Conservation (phyloP, 1,140 invertebrate genomes). For the Sitophilus oryzae region DNA sequence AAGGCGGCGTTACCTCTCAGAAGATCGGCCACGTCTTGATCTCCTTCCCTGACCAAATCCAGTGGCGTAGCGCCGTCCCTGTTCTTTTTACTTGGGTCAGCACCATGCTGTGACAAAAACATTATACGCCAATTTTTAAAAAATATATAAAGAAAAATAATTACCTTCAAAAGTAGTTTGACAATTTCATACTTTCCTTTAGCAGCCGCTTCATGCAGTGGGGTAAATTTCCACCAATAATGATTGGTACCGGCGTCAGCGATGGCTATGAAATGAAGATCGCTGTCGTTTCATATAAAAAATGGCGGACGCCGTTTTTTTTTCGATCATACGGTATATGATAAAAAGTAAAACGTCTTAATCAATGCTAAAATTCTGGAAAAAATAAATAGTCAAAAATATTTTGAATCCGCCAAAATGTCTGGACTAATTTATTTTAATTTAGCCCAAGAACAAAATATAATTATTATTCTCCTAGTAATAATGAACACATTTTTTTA, state of each 20-base stretch:
- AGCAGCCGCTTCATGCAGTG: constrained; percentile 90
- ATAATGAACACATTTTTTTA: too few species aligned
- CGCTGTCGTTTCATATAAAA: constrained; percentile 84
- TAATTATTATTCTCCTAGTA: too few species aligned
- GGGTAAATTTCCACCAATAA: constrained; percentile 94
- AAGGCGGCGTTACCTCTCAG: constrained; percentile 84
- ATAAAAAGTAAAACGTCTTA: constrained; percentile 73
- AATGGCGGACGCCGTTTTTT: too few species aligned
- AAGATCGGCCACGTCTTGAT: constrained; percentile 93
- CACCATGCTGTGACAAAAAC: constrained; percentile 66
- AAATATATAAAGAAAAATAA: constrained; percentile 8
- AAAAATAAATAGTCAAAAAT: too few species aligned
- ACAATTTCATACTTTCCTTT: constrained; percentile 98
- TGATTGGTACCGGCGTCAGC: constrained; percentile 87
- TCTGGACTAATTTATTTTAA: too few species aligned
- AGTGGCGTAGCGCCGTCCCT: constrained; percentile 88
- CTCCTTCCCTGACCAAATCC: constrained; percentile 85
- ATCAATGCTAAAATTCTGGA: constrained; percentile 19
- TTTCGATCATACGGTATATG: constrained; percentile 89
- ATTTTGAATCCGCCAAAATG: constrained; percentile 61
- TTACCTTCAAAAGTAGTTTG: constrained; percentile 76
- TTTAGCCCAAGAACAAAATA: too few species aligned
- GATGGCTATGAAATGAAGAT: constrained; percentile 80
- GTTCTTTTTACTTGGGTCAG: constrained; percentile 91
- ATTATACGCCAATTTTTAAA: constrained; percentile 5